Evolutionary conservation across 1,140 invertebrate genomes (phyloP), one percentile per base, ranked within the genome.

Genomic region (Hestina assimilis): DNA sequence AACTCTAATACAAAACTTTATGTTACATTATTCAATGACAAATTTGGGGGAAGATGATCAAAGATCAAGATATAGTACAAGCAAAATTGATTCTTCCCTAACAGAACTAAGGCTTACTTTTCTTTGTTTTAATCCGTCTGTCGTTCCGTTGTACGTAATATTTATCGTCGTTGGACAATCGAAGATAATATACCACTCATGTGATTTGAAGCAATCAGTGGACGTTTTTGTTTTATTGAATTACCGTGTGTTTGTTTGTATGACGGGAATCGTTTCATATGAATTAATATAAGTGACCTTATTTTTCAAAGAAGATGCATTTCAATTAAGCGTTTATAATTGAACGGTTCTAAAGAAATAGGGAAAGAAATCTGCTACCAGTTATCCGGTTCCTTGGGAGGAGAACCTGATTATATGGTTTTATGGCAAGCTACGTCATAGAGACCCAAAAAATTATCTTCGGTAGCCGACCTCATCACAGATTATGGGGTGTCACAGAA

Each of bases 111-210:
- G 58, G 55, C 24, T 45, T 52, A 50, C 64, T 64, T 65, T 72
- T 63, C 68, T 71, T 71, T 75, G n/a, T n/a, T n/a, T n/a, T n/a
- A n/a, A n/a, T n/a, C n/a, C 33, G 33, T 38, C 33, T 19, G 15
- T 70, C 60, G 65, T 63, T 56, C 33, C 38, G 58, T 64, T 63
- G 51, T 53, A 67, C 59, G 69, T 66, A 69, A 73, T 77, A 71
- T 79, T 76, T 77, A 79, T 77, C 58, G 78, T 75, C 66, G 71
- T 69, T 69, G 78, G 69, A 75, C 80, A 83, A 84, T 86, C 80
- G 81, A 84, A 83, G 76, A 84, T 84, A 84, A 86, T 84, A 75
- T 70, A 55, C 71, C 79, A 80, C 78, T 83, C 75, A 69, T 79
- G 76, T 82, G 79, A 83, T 86, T 82, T 83, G 76, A 83, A 67